These are phyloP conservation scores for Antheraea yamamai DNA, from an alignment of 2,888 invertebrate genomes.

Conservation along the genomic window DNA sequence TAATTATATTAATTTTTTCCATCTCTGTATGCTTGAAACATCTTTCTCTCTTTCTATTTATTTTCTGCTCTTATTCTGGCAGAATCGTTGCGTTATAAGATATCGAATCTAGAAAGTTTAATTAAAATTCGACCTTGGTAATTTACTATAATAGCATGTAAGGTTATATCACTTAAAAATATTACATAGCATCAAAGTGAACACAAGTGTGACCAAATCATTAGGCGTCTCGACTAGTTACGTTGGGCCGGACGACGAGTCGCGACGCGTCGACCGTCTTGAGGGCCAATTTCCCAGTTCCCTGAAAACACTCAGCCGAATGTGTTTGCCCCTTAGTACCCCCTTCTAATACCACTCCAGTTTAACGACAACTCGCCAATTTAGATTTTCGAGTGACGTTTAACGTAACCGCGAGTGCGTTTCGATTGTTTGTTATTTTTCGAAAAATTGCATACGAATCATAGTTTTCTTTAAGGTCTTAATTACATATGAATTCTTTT, in stretches of 20 bases:
- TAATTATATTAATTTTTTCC: no score
- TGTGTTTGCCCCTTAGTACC: constrained; percentile 63
- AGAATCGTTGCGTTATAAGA: no score
- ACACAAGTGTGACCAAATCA: constrained; percentile 45
- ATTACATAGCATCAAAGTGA: not conserved
- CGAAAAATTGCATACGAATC: not conserved
- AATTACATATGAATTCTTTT: no score
- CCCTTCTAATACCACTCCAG: constrained; percentile 27
- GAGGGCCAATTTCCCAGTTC: constrained; percentile 70
- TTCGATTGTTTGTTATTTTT: not conserved
- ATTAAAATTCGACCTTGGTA: no score
- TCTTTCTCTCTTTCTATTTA: no score
- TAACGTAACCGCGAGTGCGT: constrained; percentile 37
- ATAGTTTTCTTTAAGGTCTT: not conserved
- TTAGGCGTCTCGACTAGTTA: constrained; percentile 36
- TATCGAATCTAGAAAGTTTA: no score
- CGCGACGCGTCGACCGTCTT: constrained; percentile 40
- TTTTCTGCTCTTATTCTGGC: no score
- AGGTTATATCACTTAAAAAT: not conserved
- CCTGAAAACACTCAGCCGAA: constrained; percentile 63
- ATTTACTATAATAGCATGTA: no score
- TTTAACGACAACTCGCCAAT: constrained; percentile 57
- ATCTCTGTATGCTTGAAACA: no score
- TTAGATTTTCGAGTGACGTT: constrained; percentile 57
- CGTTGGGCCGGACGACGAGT: constrained; percentile 14